Percentiles rank a stretch among this genome's conserved stretches.
Conservation (phyloP, 2,888 invertebrate species). For the Sylvicola fuscatus region DNA sequence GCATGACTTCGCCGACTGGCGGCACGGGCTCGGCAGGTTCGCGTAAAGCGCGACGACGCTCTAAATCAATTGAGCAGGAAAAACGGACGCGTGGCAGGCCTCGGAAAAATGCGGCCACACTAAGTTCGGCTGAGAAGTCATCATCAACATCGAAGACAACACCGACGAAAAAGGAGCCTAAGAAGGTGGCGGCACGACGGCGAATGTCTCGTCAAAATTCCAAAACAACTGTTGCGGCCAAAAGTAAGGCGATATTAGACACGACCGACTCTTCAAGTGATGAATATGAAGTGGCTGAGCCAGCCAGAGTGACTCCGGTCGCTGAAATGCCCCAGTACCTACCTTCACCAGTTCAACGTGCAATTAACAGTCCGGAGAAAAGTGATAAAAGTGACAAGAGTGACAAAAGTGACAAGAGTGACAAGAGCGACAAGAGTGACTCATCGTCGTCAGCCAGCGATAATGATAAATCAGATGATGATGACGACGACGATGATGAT, state of each 20-base stretch:
- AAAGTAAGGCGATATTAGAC: not conserved
- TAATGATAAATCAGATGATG: slow-evolving; percentile 7
- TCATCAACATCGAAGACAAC: slow-evolving; percentile 4
- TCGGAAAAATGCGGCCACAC: not conserved
- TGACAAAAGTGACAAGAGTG: not conserved
- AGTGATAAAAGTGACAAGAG: not conserved
- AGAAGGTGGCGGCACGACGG: slow-evolving; percentile 11
- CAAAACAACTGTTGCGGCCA: no score
- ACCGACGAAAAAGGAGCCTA: slow-evolving; percentile 6
- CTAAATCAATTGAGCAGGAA: not conserved
- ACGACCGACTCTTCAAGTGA: not conserved
- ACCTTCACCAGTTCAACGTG: no score
- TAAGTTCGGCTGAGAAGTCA: not conserved
- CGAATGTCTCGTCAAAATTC: slow-evolving; percentile 14
- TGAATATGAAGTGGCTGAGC: no score
- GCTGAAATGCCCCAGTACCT: no score
- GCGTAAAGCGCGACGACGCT: no score
- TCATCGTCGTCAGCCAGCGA: slow-evolving; percentile 8
- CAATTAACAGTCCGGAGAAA: not conserved
- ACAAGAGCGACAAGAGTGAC: slow-evolving; percentile 1
- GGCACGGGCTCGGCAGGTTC: no score
- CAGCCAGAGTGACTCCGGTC: no score
- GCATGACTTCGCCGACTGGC: not conserved
- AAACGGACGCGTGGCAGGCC: slow-evolving; percentile 1
- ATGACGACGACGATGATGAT: not conserved